A percentile compares a stretch with the other conserved stretches of the same genome.
Conservation (phyloP, 2,797 vertebrate genomes). For the Pelobates cultripes region DNA sequence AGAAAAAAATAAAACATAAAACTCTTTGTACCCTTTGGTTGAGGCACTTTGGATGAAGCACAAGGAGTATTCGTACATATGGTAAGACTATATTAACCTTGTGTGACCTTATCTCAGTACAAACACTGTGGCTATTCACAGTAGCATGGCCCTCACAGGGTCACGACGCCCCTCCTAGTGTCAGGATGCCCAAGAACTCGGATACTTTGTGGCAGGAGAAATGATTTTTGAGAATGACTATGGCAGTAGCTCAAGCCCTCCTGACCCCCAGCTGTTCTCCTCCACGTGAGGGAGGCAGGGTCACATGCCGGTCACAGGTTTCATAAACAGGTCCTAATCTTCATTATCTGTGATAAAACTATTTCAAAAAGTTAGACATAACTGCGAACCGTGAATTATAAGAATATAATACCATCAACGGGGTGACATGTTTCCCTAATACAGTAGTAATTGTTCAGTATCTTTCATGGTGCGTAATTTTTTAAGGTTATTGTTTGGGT, state of each 20-base stretch:
- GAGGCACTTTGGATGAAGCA: constrained; percentile 5
- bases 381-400: too few relatives aligned
- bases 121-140: constrained; percentile 51
- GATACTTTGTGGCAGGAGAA: constrained; percentile 54
- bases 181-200: constrained; percentile 49
- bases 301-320: constrained; percentile 51
- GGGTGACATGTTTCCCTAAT: too few relatives aligned
- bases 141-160: constrained; percentile 25
- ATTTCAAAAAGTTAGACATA: too few relatives aligned
- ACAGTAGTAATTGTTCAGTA: too few relatives aligned
- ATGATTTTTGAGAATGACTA: constrained; percentile 44
- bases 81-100: constrained; percentile 49
- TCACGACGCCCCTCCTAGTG: constrained; percentile 45
- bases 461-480: too few relatives aligned
- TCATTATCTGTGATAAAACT: constrained; percentile 31
- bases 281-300: constrained; percentile 44
- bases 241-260: constrained; percentile 37
- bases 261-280: constrained; percentile 51
- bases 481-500: too few relatives aligned
- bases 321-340: constrained; percentile 9
- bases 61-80: constrained; percentile 49
- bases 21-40: constrained; percentile 22
- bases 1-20: neutral
- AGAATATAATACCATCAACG: too few relatives aligned
- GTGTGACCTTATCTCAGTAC: constrained; percentile 33